Evolutionary conservation across 2,113 vertebrate genomes (phyloP), one percentile per base, ranked within the genome.

Genomic region (Zosterops hypoxanthus): DNA sequence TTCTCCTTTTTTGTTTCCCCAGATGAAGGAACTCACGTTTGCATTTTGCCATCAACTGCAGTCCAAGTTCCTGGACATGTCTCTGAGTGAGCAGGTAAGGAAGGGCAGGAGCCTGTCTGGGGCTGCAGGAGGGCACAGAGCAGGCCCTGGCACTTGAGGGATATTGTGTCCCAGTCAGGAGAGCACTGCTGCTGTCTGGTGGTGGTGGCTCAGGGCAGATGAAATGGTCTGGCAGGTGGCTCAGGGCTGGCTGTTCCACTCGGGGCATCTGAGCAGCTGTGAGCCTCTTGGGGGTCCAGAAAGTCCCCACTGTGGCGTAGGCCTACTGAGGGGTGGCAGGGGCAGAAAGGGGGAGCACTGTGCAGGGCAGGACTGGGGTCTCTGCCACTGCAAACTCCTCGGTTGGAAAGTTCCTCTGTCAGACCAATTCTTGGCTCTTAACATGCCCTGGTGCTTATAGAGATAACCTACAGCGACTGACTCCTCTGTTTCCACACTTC

Each of bases 21-120:
- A 99, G 99, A 98, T 99, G 98, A 99, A 98, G 97, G 99, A 99
- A 95, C 92, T 99, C 12, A 96, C 96, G 1, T 97, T 99, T 80
- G 98, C 98, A 1, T 99, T 99, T 81, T 99, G 98, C 95, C 98
- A 98, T 92, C 99, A 99, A 86, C 98, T 99, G 57, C 98, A 99
- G 93, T 99, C 99, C 52, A 99, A 98, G 97, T 99, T 99, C 96
- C 95, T 99, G 70, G 99, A 99, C 84, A 42, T 95, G 3, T 95
- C 98, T 14, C 98, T 99, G 53, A 99, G 99, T 80, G 99, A 99
- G 94, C 99, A 99, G 99, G 99, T 99, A 95, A 86, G 90, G 44
- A 95, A 86, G 90, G 44, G 72, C 31, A 69, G 61, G 73, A 78
- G 68, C 12, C 28, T 36, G 31, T 60, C 21, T 65, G 42, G 31